Evolutionary conservation across 1,140 invertebrate species (phyloP).

Genomic region (Nixonia krombeini): DNA sequence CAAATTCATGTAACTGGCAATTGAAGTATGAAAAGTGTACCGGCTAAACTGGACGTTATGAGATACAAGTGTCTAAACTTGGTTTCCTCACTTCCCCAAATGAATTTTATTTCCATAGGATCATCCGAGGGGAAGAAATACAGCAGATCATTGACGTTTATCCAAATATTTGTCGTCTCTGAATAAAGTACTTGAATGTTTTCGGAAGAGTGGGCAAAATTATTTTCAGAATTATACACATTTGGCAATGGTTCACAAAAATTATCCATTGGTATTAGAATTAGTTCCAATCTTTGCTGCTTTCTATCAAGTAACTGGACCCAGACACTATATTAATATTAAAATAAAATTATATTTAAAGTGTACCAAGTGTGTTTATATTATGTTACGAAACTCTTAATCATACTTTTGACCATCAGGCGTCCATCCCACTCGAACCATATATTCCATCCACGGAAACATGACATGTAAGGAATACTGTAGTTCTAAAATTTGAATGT

Average conservation of each 20-base stretch:
- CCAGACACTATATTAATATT: constrained; percentile 95
- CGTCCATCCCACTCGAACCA: constrained; percentile 94
- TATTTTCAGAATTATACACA: constrained; percentile 71
- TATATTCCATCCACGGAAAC: constrained; percentile 94
- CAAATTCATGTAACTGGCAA: too few species aligned
- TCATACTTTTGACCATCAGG: constrained; percentile 89
- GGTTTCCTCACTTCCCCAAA: constrained; percentile 94
- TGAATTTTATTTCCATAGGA: constrained; percentile 77
- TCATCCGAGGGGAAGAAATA: constrained; percentile 82
- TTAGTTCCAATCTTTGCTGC: constrained; percentile 86
- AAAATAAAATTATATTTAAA: too few species aligned
- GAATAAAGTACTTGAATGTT: constrained; percentile 79
- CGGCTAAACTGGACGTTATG: constrained; percentile 74
- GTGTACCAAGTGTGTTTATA: too few species aligned
- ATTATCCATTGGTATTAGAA: constrained; percentile 81
- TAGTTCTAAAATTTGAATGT: constrained; percentile 80
- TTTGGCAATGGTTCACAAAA: constrained; percentile 79
- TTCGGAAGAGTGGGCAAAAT: constrained; percentile 70
- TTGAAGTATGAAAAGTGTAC: too few species aligned
- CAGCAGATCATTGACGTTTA: constrained; percentile 92
- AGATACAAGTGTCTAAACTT: constrained; percentile 94
- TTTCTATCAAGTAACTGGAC: constrained; percentile 87
- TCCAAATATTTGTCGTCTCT: constrained; percentile 83
- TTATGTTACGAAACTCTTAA: too few species aligned
- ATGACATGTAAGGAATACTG: constrained; percentile 80